A percentile compares a stretch with the other conserved stretches of the same genome.
Conservation (phyloP, 2,797 vertebrate genomes). For the Hemibagrus guttatus region DNA sequence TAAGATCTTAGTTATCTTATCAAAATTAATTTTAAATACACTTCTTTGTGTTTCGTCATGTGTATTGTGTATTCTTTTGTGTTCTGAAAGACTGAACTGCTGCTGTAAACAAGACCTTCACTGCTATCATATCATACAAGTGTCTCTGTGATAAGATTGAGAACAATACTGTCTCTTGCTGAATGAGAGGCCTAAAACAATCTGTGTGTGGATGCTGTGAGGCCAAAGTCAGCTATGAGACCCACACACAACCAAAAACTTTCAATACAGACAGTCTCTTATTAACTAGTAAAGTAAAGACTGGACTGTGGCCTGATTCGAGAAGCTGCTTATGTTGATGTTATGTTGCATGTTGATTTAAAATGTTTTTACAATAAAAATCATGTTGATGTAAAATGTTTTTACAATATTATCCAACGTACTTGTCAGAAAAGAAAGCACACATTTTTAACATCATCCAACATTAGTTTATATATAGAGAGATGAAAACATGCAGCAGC, state of each 20-base stretch:
- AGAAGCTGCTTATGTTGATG: too few relatives aligned
- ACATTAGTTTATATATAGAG: too few relatives aligned
- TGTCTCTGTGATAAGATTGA: slow-evolving; percentile 27
- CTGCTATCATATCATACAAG: not conserved
- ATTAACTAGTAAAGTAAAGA: slow-evolving; percentile 21
- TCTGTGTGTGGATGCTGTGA: slow-evolving; percentile 30
- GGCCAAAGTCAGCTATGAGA: slow-evolving; percentile 20
- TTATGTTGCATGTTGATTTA: too few relatives aligned
- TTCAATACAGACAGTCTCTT: slow-evolving; percentile 17
- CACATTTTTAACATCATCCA: too few relatives aligned
- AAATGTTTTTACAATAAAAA: too few relatives aligned
- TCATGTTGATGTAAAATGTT: too few relatives aligned
- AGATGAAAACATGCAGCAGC: not conserved
- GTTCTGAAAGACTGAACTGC: not conserved
- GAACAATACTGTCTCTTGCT: slow-evolving; percentile 25
- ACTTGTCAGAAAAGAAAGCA: not conserved
- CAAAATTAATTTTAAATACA: not conserved
- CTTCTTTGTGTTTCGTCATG: not conserved
- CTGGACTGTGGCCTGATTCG: not conserved
- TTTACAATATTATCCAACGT: not conserved
- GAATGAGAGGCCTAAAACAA: slow-evolving; percentile 18
- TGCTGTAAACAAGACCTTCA: slow-evolving; percentile 5
- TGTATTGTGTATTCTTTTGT: not conserved
- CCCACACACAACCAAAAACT: slow-evolving; percentile 7
- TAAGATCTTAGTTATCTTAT: not conserved